Base-by-base conservation (phyloP, 2,113 vertebrate genomes). In the Nothoprocta perdicaria region DNA sequence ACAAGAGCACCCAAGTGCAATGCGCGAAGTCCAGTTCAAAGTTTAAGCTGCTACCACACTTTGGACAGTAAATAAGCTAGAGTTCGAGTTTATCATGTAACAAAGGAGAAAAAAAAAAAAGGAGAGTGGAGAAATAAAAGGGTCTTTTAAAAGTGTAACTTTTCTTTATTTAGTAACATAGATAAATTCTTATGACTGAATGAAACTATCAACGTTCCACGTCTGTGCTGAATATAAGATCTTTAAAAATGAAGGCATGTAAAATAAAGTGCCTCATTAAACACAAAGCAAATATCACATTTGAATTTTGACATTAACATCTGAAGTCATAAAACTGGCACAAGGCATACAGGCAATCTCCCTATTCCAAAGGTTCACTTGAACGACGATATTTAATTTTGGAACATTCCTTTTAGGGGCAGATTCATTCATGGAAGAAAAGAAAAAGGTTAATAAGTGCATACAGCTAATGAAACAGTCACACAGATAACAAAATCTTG, bases 271-370 rank as follows among this genome's bases (percentile, higher is more conserved):
- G 48, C 7, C 43, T 89, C 8, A 63, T 9, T 24, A 27, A 91
- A 84, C n/a, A 52, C 29, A 74, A 29, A 80, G 41, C 23, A 66
- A 78, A 80, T 57, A 63, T 17, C n/a, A 14, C 29, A 75, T 55
- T 60, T 63, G 31, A 74, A 86, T 71, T 79, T 9, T 90, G 90
- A 95, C 57, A 61, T 86, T 89, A 84, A 50, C 5, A 35, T 60
- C 33, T 50, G 45, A 86, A 74, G 57, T 55, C 17, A 74, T 45
- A 41, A 75, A 81, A 81, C 71, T 12, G 29, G 26, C 74, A 60
- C 23, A 84, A 71, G 55, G 58, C 1, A 69, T 15, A 35, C 66
- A 19, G 71, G 52, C 1, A 1, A 48, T 67, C 83, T 35, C 73
- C 77, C 50, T 78, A 55, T 62, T 88, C 21, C 46, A 86, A 40